Conservation (phyloP, 2,113 vertebrate genomes). For the Myocastor coypus region DNA sequence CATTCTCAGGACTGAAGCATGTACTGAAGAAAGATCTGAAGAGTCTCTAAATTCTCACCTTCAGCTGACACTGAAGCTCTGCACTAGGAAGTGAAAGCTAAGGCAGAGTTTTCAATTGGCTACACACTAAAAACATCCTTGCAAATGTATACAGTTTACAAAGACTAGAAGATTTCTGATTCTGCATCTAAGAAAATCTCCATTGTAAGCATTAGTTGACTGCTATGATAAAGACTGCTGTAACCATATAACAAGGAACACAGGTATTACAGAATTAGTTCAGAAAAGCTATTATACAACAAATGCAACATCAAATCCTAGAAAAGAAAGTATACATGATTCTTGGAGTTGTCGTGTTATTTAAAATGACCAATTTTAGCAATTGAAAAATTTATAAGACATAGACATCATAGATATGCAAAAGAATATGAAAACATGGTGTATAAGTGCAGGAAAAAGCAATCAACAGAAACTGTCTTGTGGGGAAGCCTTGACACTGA, state of each 20-base stretch:
- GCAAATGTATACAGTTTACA: neutral
- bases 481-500: neutral
- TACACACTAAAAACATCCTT: neutral
- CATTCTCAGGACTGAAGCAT: neutral
- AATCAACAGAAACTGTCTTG: neutral
- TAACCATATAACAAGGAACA: neutral
- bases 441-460: neutral
- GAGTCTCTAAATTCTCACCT: neutral
- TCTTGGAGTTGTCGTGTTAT: neutral
- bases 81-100: neutral
- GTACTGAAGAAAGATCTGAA: neutral
- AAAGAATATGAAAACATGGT: neutral
- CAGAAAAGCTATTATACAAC: neutral
- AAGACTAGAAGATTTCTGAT: neutral
- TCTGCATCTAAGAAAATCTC: neutral
- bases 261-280: neutral
- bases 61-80: neutral
- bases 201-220: neutral
- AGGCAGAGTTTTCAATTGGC: neutral
- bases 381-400: neutral
- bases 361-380: neutral
- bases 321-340: neutral
- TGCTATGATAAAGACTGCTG: neutral
- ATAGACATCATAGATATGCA: neutral
- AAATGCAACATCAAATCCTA: neutral